These are phyloP conservation scores for Boleophthalmus pectinirostris DNA, from an alignment of 2,113 vertebrate species.

Conservation along the genomic window DNA sequence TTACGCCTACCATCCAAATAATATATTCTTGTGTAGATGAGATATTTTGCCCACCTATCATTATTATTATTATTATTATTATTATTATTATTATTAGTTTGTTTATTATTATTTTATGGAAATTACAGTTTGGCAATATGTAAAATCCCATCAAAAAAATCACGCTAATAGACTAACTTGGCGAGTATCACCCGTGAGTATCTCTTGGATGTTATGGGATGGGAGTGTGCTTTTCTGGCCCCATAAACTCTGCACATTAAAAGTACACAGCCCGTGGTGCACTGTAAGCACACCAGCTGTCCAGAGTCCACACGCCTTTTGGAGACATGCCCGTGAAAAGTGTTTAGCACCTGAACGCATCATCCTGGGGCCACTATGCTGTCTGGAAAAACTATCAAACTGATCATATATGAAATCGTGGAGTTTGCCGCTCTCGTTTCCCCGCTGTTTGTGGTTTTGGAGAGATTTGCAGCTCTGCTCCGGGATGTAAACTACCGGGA, in stretches of 20 bases:
- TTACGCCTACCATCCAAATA: too few species aligned
- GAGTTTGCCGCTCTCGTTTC: constrained; percentile 67
- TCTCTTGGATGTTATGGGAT: constrained; percentile 25
- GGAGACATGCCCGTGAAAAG: constrained; percentile 44
- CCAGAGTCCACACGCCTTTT: constrained; percentile 69
- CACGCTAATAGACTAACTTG: too few species aligned
- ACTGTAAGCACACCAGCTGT: constrained; percentile 64
- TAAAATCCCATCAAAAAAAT: too few species aligned
- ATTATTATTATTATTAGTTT: too few species aligned
- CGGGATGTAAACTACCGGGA: not conserved
- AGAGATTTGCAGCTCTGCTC: constrained; percentile 69
- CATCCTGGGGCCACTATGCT: constrained; percentile 55
- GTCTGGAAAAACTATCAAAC: constrained; percentile 76
- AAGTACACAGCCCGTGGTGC: constrained; percentile 60
- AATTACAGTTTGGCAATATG: too few species aligned
- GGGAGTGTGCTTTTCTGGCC: constrained; percentile 31
- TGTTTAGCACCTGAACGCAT: constrained; percentile 12
- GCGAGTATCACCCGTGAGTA: not conserved
- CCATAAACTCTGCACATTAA: constrained; percentile 71
- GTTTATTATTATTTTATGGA: too few species aligned
- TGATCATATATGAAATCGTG: constrained; percentile 76
- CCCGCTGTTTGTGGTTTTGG: constrained; percentile 71
- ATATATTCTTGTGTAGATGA: too few species aligned
- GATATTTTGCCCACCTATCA: too few species aligned
- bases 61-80: too few species aligned